These are phyloP conservation scores for Phoxinus phoxinus DNA, from an alignment of 2,113 vertebrate genomes.

Conservation along the genomic window DNA sequence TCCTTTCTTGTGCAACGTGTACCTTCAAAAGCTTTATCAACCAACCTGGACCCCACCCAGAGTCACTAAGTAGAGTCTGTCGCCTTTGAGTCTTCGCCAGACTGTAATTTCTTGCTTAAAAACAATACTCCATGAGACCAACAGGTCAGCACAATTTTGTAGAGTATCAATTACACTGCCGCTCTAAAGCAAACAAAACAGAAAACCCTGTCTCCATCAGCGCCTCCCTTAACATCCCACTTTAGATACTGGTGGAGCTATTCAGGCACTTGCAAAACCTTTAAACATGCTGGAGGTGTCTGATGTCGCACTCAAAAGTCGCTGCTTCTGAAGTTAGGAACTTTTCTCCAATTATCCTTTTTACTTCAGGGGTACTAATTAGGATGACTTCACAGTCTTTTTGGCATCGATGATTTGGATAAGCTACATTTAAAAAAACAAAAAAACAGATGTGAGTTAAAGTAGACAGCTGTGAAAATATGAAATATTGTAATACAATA, in stretches of 20 bases:
- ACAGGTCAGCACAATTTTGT: conserved; percentile 38
- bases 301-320: background rate
- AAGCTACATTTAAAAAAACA: background rate
- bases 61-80: conserved; percentile 31
- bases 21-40: conserved; percentile 31
- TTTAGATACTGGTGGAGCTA: background rate
- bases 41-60: conserved; percentile 26
- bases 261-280: conserved; percentile 30
- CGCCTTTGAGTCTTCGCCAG: conserved; percentile 36
- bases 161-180: conserved; percentile 33
- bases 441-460: background rate
- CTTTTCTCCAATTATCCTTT: background rate
- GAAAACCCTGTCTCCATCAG: conserved; percentile 26
- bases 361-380: background rate
- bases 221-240: conserved; percentile 28
- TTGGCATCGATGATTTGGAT: background rate
- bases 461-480: background rate
- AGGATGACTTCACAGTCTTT: background rate
- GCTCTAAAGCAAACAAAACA: conserved; percentile 37
- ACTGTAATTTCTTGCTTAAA: conserved; percentile 44
- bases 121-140: conserved; percentile 25
- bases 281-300: background rate
- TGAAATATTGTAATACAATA: background rate
- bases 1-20: conserved; percentile 4
- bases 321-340: background rate